Evolutionary conservation across 2,888 invertebrate species (phyloP).

Genomic region (Macaria notata): DNA sequence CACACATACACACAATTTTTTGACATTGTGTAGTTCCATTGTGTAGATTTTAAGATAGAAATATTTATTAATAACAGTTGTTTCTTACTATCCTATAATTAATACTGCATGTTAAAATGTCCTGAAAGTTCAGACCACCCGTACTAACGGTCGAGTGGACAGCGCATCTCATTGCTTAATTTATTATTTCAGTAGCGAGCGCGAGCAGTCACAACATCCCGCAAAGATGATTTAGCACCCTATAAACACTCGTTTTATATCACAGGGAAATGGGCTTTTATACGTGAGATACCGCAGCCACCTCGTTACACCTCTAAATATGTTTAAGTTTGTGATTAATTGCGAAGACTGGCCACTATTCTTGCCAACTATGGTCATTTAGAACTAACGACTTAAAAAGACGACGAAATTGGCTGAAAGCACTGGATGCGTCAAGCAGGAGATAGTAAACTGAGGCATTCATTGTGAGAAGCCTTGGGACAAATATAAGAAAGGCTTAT

Average conservation of each 20-base stretch:
- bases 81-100: no score
- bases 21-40: no score
- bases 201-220: constrained; percentile 76
- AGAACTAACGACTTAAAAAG: constrained; percentile 2
- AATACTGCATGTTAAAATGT: constrained; percentile 45
- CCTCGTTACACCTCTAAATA: constrained; percentile 48
- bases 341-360: constrained; percentile 24
- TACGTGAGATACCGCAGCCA: constrained; percentile 68
- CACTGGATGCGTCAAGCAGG: no score
- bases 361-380: constrained; percentile 26
- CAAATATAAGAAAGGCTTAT: no score
- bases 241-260: constrained; percentile 77
- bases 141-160: constrained; percentile 64
- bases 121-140: constrained; percentile 66
- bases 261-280: constrained; percentile 78
- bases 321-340: constrained; percentile 47
- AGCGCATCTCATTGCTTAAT: constrained; percentile 70
- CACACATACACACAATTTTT: no score
- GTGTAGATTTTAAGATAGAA: no score
- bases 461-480: no score
- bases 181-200: constrained; percentile 77
- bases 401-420: no score
- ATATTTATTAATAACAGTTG: no score
- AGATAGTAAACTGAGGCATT: no score
- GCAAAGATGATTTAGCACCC: constrained; percentile 73